phyloP scores from a whole-genome alignment of 2,113 vertebrate genomes.

The Cyphomyrus discorhynchus region DNA sequence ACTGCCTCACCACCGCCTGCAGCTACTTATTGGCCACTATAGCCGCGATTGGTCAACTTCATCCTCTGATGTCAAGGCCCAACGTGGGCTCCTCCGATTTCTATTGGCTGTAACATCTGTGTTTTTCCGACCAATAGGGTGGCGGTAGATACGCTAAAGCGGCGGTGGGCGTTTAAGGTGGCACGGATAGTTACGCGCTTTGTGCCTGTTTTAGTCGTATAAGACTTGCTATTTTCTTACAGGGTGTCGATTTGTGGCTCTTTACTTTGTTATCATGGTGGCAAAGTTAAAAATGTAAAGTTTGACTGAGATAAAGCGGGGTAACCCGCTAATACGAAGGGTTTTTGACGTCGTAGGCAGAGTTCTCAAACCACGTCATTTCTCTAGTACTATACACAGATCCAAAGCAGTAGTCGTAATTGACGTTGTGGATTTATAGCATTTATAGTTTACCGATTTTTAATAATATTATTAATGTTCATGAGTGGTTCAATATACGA shows the following conservation, averaged over 20 bases:
- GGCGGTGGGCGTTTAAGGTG: constrained; percentile 58
- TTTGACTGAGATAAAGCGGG: neutral
- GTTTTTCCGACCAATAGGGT: constrained; percentile 42
- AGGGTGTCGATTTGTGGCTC: neutral
- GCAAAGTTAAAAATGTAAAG: neutral
- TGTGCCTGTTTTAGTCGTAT: neutral
- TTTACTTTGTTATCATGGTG: neutral
- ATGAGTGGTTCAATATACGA: neutral
- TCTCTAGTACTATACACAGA: neutral
- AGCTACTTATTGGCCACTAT: constrained; percentile 39
- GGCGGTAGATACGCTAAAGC: constrained; percentile 20
- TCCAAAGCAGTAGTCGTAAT: neutral
- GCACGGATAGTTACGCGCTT: constrained; percentile 26
- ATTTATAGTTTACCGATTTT: neutral
- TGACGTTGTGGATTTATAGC: neutral
- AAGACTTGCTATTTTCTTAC: neutral
- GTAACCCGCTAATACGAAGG: neutral
- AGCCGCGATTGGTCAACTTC: constrained; percentile 40
- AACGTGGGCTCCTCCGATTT: constrained; percentile 54
- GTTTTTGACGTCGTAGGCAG: neutral
- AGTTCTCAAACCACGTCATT: neutral
- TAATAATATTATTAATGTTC: neutral
- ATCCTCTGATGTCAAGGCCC: constrained; percentile 40
- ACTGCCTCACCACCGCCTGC: constrained; percentile 33
- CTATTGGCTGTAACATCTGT: constrained; percentile 41